Evolutionary conservation across 2,888 invertebrate species (phyloP), one percentile per base, ranked within the genome.

Genomic region (Cinara cedri): DNA sequence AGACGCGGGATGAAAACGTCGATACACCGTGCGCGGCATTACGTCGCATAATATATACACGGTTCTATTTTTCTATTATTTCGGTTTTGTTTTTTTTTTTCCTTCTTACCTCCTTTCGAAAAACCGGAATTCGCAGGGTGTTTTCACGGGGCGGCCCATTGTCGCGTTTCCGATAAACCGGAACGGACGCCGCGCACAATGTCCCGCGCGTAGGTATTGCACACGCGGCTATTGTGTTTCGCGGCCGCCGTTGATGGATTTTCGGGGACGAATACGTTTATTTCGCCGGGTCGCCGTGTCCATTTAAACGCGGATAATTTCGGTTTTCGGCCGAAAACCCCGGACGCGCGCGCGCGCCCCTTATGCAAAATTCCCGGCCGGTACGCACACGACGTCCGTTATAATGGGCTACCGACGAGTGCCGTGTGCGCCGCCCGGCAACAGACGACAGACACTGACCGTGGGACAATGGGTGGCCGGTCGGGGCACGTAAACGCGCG

Each of bases 381-480:
- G 42, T n/a, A n/a, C n/a, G n/a, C 8, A n/a, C 16, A n/a, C 63
- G 16, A n/a, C 16, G 16, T 10, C 13, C 9, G 24, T 24, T 26
- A 10, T 26, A 60, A 26, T 26, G 14, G 54, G 10, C n/a, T n/a
- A n/a, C n/a, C n/a, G n/a, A n/a, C n/a, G n/a, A n/a, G n/a, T n/a
- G n/a, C n/a, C n/a, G n/a, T n/a, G 8, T 54, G n/a, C n/a, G n/a
- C 34, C 9, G 8, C 14, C n/a, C 9, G 14, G 49, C 10, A 60
- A 14, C n/a, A 49, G 14, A 13, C 26, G 4, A 6, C 24, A 0
- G 13, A 11, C 8, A 24, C 70, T 57, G 78, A 78, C 78, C 78
- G 78, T 78, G 78, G 78, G 78, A 78, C 78, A 78, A 70, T 60
- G 68, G 70, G 26, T n/a, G 70, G 70, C 55, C 65, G 42, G n/a